Evolutionary conservation across 2,888 invertebrate genomes (phyloP).

Genomic region (Lacanobia oleracea): DNA sequence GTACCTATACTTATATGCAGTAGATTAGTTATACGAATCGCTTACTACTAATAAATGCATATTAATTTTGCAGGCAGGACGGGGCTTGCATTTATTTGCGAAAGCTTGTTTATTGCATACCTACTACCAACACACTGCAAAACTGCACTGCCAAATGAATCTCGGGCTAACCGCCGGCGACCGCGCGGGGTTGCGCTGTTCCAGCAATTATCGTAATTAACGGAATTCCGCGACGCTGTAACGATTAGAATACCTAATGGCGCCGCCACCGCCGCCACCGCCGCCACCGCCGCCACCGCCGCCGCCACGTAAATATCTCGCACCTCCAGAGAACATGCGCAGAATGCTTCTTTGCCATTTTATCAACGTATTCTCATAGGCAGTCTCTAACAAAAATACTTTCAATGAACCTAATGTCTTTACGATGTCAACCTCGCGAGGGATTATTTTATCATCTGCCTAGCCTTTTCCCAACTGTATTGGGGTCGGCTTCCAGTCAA

Average conservation of each 20-base stretch:
- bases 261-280: too few species aligned
- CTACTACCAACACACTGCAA: too few species aligned
- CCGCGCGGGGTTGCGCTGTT: background rate
- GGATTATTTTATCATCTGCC: too few species aligned
- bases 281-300: too few species aligned
- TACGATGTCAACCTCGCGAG: background rate
- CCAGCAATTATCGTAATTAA: conserved; percentile 9
- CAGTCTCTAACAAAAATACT: background rate
- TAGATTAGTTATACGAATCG: too few species aligned
- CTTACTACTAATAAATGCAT: too few species aligned
- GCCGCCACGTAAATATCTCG: conserved; percentile 7
- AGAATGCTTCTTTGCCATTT: background rate
- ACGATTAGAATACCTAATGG: conserved; percentile 26
- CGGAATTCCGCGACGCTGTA: conserved; percentile 13
- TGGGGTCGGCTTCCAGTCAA: too few species aligned
- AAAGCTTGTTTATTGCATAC: background rate
- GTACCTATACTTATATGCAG: too few species aligned
- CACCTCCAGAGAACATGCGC: conserved; percentile 2
- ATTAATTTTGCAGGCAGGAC: background rate
- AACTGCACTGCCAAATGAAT: conserved; percentile 7
- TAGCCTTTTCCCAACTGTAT: too few species aligned
- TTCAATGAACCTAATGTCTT: background rate
- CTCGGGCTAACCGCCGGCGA: background rate
- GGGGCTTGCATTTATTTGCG: background rate
- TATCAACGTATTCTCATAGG: too few species aligned